Conservation (phyloP, 2,888 invertebrate genomes). For the Diabrotica balteata region DNA sequence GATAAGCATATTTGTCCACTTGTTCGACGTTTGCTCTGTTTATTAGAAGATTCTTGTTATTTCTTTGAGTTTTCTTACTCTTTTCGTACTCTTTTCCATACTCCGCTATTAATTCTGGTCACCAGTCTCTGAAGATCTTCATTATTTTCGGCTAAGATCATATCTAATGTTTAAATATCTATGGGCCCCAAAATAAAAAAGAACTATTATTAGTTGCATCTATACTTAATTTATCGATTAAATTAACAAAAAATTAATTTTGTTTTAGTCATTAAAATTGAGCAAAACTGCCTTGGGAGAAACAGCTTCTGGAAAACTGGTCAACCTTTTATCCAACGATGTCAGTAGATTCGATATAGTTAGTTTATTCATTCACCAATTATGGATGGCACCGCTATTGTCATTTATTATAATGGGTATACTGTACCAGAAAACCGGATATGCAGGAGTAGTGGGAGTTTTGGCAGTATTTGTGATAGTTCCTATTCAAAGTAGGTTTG, state of each 20-base stretch:
- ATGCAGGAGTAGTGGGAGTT: constrained; percentile 79
- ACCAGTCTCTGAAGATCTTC: too few relatives aligned
- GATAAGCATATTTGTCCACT: too few relatives aligned
- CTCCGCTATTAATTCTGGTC: too few relatives aligned
- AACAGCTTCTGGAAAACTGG: constrained; percentile 29
- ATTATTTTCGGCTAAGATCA: too few relatives aligned
- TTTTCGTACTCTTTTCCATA: too few relatives aligned
- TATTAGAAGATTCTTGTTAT: too few relatives aligned
- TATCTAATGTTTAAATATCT: too few relatives aligned
- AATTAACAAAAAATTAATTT: not conserved
- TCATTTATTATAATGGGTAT: constrained; percentile 76
- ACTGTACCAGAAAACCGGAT: constrained; percentile 77
- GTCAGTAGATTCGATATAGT: constrained; percentile 33
- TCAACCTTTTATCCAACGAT: constrained; percentile 34
- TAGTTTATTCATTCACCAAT: constrained; percentile 16
- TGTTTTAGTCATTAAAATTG: constrained; percentile 31
- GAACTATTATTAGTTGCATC: too few relatives aligned
- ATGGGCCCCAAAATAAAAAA: too few relatives aligned
- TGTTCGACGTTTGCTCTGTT: too few relatives aligned
- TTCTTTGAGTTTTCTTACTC: too few relatives aligned
- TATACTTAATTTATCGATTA: too few relatives aligned
- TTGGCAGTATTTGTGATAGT: constrained; percentile 78
- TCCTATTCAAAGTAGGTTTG: constrained; percentile 77
- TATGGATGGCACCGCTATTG: constrained; percentile 28
- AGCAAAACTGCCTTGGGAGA: constrained; percentile 32